These are phyloP conservation scores for Xyrauchen texanus DNA, from an alignment of 2,113 vertebrate species.

Conservation along the genomic window DNA sequence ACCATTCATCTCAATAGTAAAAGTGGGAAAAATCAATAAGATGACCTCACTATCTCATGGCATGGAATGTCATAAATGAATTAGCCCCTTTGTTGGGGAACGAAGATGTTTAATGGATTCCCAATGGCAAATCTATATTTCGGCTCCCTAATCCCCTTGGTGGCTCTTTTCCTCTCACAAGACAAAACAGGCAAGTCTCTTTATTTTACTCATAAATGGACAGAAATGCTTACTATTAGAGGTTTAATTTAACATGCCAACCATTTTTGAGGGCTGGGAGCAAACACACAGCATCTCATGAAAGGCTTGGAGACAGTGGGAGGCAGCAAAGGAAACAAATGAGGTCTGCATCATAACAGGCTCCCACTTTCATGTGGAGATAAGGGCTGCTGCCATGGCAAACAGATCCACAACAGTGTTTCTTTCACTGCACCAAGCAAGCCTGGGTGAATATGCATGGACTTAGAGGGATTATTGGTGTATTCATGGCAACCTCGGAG, in stretches of 20 bases:
- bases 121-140: constrained; percentile 61
- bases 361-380: constrained; percentile 63
- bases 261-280: constrained; percentile 52
- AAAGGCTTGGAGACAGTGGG: constrained; percentile 54
- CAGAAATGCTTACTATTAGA: constrained; percentile 51
- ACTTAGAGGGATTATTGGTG: constrained; percentile 85
- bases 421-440: constrained; percentile 58
- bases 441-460: constrained; percentile 70
- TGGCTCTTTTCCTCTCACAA: constrained; percentile 40
- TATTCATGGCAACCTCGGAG: constrained; percentile 88
- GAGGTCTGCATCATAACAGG: constrained; percentile 49
- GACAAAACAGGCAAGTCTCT: constrained; percentile 51
- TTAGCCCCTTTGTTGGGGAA: constrained; percentile 67
- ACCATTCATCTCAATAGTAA: constrained; percentile 47
- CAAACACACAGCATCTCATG: constrained; percentile 52
- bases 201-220: constrained; percentile 42
- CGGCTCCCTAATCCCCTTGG: constrained; percentile 51
- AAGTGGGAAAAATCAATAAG: constrained; percentile 65
- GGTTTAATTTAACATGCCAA: constrained; percentile 53
- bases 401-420: constrained; percentile 49
- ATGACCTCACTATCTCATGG: constrained; percentile 70
- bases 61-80: constrained; percentile 69
- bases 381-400: constrained; percentile 72
- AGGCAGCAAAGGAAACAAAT: constrained; percentile 34
- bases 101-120: constrained; percentile 59